Evolutionary conservation across 2,797 vertebrate genomes (phyloP).

Genomic region (Acanthurus lineatus): DNA sequence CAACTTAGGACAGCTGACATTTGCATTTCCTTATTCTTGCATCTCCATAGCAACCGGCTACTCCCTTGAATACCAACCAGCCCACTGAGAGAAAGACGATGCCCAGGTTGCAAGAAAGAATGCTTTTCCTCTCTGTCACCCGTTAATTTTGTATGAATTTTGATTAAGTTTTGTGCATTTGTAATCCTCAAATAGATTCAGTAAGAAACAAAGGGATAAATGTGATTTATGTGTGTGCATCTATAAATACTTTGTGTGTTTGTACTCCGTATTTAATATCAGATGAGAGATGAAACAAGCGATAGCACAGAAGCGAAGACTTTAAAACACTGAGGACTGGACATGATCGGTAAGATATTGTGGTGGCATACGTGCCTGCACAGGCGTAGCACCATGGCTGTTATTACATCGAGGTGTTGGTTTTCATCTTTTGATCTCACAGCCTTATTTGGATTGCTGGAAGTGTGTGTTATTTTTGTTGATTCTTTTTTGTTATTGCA

Average conservation of each 20-base stretch:
- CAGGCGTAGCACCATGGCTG: slow-evolving; percentile 15
- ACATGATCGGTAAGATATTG: slow-evolving; percentile 54
- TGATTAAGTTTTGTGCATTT: slow-evolving; percentile 17
- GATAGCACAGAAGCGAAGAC: slow-evolving; percentile 53
- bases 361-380: slow-evolving; percentile 30
- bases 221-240: neutral
- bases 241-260: slow-evolving; percentile 7
- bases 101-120: slow-evolving; percentile 63
- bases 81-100: slow-evolving; percentile 64
- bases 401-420: slow-evolving; percentile 50
- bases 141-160: slow-evolving; percentile 36
- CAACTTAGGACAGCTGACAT: slow-evolving; percentile 81
- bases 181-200: slow-evolving; percentile 7
- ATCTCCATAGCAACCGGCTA: slow-evolving; percentile 81
- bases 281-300: slow-evolving; percentile 46
- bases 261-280: slow-evolving; percentile 41
- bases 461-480: slow-evolving; percentile 56
- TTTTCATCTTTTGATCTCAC: slow-evolving; percentile 45
- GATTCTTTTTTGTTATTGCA: slow-evolving; percentile 61
- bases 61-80: slow-evolving; percentile 84
- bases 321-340: slow-evolving; percentile 8
- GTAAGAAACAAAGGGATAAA: neutral
- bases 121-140: slow-evolving; percentile 25
- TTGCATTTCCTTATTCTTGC: slow-evolving; percentile 81
- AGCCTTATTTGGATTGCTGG: slow-evolving; percentile 47